Percentiles rank a stretch among this genome's conserved stretches.
These are phyloP conservation scores for Todiramphus saurophagus DNA, from an alignment of 2,113 vertebrate species.

Conservation along the genomic window DNA sequence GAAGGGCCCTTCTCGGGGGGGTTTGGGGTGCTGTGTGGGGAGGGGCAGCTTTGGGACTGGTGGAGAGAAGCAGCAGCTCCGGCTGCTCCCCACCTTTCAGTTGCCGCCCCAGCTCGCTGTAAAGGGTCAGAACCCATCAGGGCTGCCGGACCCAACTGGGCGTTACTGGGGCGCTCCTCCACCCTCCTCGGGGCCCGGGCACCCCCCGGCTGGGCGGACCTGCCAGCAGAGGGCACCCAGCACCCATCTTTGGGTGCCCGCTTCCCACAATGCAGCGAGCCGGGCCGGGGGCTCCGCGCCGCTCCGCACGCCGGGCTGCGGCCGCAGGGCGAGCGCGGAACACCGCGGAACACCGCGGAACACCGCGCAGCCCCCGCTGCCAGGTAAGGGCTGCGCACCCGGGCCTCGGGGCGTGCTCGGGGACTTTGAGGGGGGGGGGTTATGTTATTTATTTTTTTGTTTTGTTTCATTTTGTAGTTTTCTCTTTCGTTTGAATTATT, in stretches of 20 bases:
- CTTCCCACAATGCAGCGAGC: conserved; percentile 53
- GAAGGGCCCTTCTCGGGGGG: neutral
- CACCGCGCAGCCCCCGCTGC: neutral
- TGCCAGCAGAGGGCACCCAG: conserved; percentile 34
- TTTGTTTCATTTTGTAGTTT: too few species aligned
- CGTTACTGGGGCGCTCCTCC: too few species aligned
- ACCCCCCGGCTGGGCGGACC: neutral
- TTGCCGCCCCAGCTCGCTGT: neutral
- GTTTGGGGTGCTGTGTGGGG: neutral
- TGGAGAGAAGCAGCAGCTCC: neutral
- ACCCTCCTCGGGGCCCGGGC: neutral
- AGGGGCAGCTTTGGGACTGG: neutral
- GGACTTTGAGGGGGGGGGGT: neutral
- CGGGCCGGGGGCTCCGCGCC: neutral
- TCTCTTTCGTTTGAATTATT: too few species aligned
- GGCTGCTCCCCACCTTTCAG: neutral
- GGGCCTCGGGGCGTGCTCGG: neutral
- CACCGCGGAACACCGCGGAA: neutral
- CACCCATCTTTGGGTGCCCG: neutral
- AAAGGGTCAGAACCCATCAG: neutral
- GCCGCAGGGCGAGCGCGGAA: neutral
- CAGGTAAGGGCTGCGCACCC: neutral
- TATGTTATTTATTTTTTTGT: too few species aligned
- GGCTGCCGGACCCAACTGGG: neutral
- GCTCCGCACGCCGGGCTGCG: conserved; percentile 22